A percentile compares a stretch with the other conserved stretches of the same genome.
Evolutionary conservation across 1,140 invertebrate genomes (phyloP).

Genomic region (Dendroctonus ponderosae): DNA sequence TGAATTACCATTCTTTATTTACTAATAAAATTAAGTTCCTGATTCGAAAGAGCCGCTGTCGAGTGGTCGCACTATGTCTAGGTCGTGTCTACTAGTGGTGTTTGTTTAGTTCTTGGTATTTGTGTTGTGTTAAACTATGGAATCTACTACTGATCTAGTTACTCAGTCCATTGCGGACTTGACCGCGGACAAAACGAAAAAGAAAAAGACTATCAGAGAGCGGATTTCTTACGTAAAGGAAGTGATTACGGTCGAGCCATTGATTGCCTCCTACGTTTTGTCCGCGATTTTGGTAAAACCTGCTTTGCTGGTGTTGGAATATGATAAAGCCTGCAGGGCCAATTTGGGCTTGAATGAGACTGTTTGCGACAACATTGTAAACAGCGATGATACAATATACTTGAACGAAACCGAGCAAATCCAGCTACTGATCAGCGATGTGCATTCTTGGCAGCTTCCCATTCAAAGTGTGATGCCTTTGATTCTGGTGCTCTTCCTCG

Average conservation of each 20-base stretch:
- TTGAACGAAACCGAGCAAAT: constrained; percentile 41
- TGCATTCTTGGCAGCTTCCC: constrained; percentile 49
- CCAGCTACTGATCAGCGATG: constrained; percentile 44
- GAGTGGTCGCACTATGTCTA: neutral
- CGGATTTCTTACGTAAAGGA: constrained; percentile 39
- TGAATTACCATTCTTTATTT: constrained; percentile 6
- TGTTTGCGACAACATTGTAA: constrained; percentile 52
- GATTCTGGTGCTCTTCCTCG: constrained; percentile 62
- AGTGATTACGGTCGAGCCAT: constrained; percentile 48
- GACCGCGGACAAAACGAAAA: constrained; percentile 34
- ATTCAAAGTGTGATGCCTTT: constrained; percentile 53
- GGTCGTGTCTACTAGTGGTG: neutral
- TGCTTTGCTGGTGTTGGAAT: constrained; percentile 41
- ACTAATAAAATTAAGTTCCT: constrained; percentile 5
- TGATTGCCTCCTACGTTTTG: constrained; percentile 43
- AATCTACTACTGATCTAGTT: constrained; percentile 45
- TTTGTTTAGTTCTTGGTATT: neutral
- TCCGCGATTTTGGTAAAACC: constrained; percentile 39
- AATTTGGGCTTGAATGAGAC: constrained; percentile 42
- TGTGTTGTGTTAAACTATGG: constrained; percentile 31
- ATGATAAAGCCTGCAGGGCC: constrained; percentile 45
- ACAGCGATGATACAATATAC: constrained; percentile 45
- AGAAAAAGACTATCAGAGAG: constrained; percentile 35
- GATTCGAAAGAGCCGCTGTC: constrained; percentile 1
- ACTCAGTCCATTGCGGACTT: constrained; percentile 40